Base-by-base conservation (phyloP, 2,888 invertebrate species). In the Drosophila acutilabella region DNA sequence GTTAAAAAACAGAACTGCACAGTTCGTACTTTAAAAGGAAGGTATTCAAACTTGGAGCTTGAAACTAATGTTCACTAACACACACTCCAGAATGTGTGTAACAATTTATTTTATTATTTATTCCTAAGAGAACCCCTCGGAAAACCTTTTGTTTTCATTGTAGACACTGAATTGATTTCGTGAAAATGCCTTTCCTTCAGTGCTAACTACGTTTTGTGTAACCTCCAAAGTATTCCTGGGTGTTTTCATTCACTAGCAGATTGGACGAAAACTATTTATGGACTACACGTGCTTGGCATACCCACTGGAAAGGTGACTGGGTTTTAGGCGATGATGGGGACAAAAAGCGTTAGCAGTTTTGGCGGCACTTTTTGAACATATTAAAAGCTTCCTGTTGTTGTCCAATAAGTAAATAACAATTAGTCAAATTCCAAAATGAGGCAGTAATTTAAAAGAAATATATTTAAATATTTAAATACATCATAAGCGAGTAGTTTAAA, bases 251-350 rank as follows among this genome's bases (percentile, higher is more conserved):
- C 48, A 54, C 36, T 38, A 51, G 54, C 48, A 61, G 62, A 64
- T 71, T 71, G 67, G 78, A 74, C 72, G 75, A 82, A 82, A 81
- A 82, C 64, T 62, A 67, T 80, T 82, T 85, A 88, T 88, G 86
- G 78, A 73, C 71, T 80, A 80, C 86, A 88, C 88, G 84, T 85
- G 88, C 64, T 57, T 33, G 58, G 79, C 66, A 77, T 87, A 62
- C 45, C 62, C 78, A 83, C 52, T 61, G 8, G 26, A 13, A 23
- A 23, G 16, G 38, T 51, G 18, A 40, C 38, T n/a, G 23, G n/a
- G 33, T n/a, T 33, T 13, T n/a, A 30, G 36, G 10, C 47, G 47
- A 38, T 26, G 16, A 14, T 18, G 10, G 13, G 1, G 1, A 7
- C 10, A 45, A 42, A 62, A 36, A 26, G 26, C 67, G 64, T 57